These are phyloP conservation scores for Chionomys nivalis DNA, from an alignment of 2,113 vertebrate species.

Conservation along the genomic window DNA sequence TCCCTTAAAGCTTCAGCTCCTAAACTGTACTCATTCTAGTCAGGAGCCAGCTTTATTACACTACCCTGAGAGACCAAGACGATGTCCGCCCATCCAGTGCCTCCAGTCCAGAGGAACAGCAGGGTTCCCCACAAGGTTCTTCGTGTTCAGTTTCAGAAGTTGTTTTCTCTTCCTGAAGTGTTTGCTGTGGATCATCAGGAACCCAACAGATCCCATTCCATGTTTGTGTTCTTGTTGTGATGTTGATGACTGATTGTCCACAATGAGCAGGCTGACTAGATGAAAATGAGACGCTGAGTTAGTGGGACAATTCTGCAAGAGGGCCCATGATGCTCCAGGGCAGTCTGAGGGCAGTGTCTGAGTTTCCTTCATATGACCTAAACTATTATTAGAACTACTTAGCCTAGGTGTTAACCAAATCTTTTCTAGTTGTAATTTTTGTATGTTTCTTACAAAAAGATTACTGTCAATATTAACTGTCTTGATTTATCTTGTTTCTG, in stretches of 20 bases:
- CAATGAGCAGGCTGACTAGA: not conserved
- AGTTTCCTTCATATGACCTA: not conserved
- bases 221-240: not conserved
- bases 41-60: not conserved
- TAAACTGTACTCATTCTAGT: slow-evolving; percentile 33
- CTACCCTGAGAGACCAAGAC: not conserved
- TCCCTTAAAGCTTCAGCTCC: not conserved
- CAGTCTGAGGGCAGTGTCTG: slow-evolving; percentile 9
- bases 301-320: not conserved
- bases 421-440: slow-evolving; percentile 34
- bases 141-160: not conserved
- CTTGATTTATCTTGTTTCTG: slow-evolving; percentile 68
- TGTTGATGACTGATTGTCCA: not conserved
- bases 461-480: slow-evolving; percentile 43
- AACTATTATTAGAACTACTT: slow-evolving; percentile 36
- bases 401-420: slow-evolving; percentile 45
- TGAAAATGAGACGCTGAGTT: slow-evolving; percentile 45
- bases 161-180: not conserved
- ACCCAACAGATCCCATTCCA: not conserved
- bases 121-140: not conserved
- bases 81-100: not conserved
- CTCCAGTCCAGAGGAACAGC: not conserved
- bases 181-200: not conserved
- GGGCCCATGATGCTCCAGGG: not conserved
- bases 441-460: slow-evolving; percentile 32